Conservation (phyloP, 2,888 invertebrate species). For the Cyclophora punctaria region DNA sequence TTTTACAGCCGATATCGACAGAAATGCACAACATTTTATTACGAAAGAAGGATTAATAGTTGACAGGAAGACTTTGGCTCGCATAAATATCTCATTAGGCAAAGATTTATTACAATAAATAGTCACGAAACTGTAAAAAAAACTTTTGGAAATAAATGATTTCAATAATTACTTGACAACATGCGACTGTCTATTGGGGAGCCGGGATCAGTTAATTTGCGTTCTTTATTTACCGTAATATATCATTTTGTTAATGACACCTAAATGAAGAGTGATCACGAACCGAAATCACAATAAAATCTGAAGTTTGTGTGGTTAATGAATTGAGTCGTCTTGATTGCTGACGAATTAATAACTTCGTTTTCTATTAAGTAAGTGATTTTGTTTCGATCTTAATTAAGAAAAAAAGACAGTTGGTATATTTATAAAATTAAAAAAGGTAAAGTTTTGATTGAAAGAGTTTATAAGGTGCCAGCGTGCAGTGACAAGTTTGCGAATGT, state of each 20-base stretch:
- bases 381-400: no score
- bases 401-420: no score
- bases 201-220: conserved; percentile 49
- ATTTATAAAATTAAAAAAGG: no score
- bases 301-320: no score
- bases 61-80: conserved; percentile 53
- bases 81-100: conserved; percentile 73
- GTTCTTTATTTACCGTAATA: conserved; percentile 61
- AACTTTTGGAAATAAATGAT: conserved; percentile 50
- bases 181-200: conserved; percentile 71
- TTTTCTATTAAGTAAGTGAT: no score
- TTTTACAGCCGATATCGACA: conserved; percentile 37
- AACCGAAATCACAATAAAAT: conserved; percentile 28
- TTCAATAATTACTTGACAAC: conserved; percentile 72
- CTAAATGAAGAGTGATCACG: conserved; percentile 63
- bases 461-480: no score
- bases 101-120: conserved; percentile 65
- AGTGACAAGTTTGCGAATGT: no score
- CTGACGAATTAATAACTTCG: no score
- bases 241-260: conserved; percentile 71
- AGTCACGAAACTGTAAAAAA: conserved; percentile 70
- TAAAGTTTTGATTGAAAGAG: no score
- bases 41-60: conserved; percentile 64
- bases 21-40: conserved; percentile 42
- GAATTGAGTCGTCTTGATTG: no score